Evolutionary conservation across 2,888 invertebrate genomes (phyloP).

Genomic region (Mechanitis messenoides): DNA sequence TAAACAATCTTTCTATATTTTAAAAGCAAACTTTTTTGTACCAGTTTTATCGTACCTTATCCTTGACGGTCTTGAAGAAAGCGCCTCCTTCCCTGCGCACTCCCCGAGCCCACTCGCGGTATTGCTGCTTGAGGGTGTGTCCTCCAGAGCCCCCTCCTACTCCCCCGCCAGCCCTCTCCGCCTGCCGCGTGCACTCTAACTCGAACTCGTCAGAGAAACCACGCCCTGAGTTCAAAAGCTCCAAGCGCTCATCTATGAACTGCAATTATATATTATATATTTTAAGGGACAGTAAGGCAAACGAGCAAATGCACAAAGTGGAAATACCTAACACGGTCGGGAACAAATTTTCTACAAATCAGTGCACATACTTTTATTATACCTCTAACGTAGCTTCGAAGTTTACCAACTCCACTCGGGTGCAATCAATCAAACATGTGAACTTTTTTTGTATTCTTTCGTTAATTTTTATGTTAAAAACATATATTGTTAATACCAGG

Average conservation of each 20-base stretch:
- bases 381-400: too few species aligned
- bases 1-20: too few species aligned
- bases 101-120: constrained; percentile 85
- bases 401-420: too few species aligned
- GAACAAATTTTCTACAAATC: too few species aligned
- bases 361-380: too few species aligned
- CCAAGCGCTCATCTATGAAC: constrained; percentile 96
- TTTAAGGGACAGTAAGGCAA: too few species aligned
- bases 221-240: constrained; percentile 93
- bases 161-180: constrained; percentile 71
- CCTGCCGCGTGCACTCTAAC: constrained; percentile 81
- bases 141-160: constrained; percentile 70
- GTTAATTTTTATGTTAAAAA: too few species aligned
- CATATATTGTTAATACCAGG: too few species aligned
- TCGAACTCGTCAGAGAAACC: constrained; percentile 98
- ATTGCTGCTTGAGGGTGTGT: constrained; percentile 67
- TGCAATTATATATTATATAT: constrained; percentile 47
- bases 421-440: too few species aligned
- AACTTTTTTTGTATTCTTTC: too few species aligned
- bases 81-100: constrained; percentile 89
- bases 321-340: too few species aligned
- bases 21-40: background rate
- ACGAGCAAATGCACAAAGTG: too few species aligned
- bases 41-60: constrained; percentile 79
- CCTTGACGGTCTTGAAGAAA: constrained; percentile 90